phyloP scores from a whole-genome alignment of 1,140 invertebrate species.

The Diuraphis noxia region DNA sequence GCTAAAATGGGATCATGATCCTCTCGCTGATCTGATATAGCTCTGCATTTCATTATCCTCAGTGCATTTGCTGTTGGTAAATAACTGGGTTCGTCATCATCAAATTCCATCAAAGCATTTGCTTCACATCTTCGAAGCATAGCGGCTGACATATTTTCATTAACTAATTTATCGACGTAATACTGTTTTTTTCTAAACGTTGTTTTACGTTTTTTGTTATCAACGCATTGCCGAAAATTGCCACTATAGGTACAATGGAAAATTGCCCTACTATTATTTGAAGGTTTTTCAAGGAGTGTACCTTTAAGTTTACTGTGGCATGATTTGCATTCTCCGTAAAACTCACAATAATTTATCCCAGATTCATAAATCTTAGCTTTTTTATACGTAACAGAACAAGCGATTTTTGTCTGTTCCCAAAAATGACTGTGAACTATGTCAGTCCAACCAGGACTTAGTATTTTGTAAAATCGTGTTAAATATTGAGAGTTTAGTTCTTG shows the following conservation, averaged over 20 bases:
- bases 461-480: not conserved
- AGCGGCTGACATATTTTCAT: not conserved
- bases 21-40: not conserved
- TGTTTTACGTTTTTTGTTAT: not conserved
- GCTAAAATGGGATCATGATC: not conserved
- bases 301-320: not conserved
- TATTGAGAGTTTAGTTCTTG: too few species aligned
- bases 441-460: not conserved
- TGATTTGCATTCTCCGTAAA: not conserved
- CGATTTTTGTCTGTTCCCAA: constrained; percentile 9
- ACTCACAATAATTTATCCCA: not conserved
- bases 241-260: not conserved
- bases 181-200: not conserved
- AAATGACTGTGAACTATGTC: not conserved
- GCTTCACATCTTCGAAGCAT: not conserved
- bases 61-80: not conserved
- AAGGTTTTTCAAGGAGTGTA: not conserved
- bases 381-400: not conserved
- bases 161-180: not conserved
- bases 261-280: not conserved
- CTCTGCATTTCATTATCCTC: not conserved
- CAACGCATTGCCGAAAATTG: not conserved
- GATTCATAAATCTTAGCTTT: not conserved
- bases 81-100: not conserved
- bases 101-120: not conserved